Evolutionary conservation across 2,888 invertebrate species (phyloP).

Genomic region (Tolmerus cingulatus): DNA sequence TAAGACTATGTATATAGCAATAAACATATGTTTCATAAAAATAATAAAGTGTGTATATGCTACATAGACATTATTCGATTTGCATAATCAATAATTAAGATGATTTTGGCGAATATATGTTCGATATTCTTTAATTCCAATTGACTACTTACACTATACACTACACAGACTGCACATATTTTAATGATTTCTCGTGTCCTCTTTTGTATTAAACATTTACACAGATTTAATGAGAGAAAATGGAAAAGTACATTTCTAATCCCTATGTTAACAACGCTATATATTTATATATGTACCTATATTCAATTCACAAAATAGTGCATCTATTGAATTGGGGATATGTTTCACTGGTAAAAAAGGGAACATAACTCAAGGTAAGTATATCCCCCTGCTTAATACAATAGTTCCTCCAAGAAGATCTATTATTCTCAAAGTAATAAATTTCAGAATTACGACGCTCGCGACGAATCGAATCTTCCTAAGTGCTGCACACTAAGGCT

Average conservation of each 20-base stretch:
- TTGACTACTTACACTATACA: too few relatives aligned
- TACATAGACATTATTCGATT: neutral
- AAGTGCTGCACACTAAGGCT: neutral
- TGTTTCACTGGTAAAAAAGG: neutral
- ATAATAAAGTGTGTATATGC: neutral
- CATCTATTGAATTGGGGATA: neutral
- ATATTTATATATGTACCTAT: neutral
- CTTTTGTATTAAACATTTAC: neutral
- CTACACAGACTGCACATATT: too few relatives aligned
- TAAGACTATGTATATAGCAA: too few relatives aligned
- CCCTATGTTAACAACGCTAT: too few relatives aligned
- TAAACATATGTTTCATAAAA: too few relatives aligned
- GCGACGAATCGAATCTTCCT: conserved; percentile 45
- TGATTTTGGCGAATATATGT: neutral
- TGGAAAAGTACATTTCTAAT: neutral
- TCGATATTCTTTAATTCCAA: too few relatives aligned
- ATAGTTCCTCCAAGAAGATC: neutral
- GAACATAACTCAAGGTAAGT: neutral
- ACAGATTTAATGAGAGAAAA: neutral
- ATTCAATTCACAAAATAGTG: neutral
- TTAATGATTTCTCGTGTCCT: too few relatives aligned
- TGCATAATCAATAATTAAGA: neutral
- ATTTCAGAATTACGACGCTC: conserved; percentile 50
- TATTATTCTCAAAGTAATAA: conserved; percentile 45
- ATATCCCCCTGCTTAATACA: neutral